Evolutionary conservation across 30 jellyfish, hydroid and myxozoan species (phyloP).

Genomic region (Hydractinia echinata): DNA sequence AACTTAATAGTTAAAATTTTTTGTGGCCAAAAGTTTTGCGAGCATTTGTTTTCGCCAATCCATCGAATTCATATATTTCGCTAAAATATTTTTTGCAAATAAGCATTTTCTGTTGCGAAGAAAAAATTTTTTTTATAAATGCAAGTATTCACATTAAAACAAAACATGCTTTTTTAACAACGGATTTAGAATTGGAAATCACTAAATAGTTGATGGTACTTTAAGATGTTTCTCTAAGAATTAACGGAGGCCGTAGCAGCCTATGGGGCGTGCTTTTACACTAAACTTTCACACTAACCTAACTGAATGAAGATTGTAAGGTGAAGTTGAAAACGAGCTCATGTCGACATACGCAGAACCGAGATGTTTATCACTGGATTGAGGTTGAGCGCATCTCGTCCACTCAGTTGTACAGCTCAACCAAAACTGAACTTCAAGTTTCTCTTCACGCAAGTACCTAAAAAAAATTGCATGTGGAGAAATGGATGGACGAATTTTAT

Average conservation of each 20-base stretch:
- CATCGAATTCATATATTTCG: too few species aligned
- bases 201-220: too few species aligned
- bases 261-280: too few species aligned
- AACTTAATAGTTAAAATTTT: too few species aligned
- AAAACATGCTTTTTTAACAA: too few species aligned
- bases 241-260: too few species aligned
- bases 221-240: too few species aligned
- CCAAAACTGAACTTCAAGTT: constrained; percentile 88
- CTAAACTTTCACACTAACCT: constrained; percentile 34
- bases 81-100: neutral
- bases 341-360: constrained; percentile 62
- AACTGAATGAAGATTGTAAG: constrained; percentile 35
- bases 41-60: too few species aligned
- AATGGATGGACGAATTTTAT: neutral
- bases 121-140: too few species aligned
- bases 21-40: neutral
- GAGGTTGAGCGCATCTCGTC: constrained; percentile 3
- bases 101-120: too few species aligned
- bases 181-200: too few species aligned
- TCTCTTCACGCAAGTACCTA: constrained; percentile 90
- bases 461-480: neutral
- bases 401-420: constrained; percentile 13
- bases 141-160: too few species aligned
- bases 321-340: constrained; percentile 25
- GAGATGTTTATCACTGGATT: constrained; percentile 49